These are phyloP conservation scores for Holothuria glaberrima DNA, from an alignment of 35 echinoderm and acorn worm species.

Conservation along the genomic window DNA sequence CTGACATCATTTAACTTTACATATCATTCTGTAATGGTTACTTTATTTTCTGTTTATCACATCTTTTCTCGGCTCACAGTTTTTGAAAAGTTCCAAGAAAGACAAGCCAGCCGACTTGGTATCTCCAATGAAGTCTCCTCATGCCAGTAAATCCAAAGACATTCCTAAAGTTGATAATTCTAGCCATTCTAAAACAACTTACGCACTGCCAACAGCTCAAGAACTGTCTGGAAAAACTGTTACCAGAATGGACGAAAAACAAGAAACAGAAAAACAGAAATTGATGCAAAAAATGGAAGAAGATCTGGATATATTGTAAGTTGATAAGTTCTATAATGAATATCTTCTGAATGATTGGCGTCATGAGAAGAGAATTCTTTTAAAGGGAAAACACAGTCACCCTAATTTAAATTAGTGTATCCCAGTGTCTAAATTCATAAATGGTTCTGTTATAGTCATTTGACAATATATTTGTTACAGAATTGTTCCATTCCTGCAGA, in stretches of 20 bases:
- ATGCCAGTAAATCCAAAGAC: neutral
- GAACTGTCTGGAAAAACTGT: constrained; percentile 30
- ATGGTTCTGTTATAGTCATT: too few species aligned
- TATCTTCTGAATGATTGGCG: too few species aligned
- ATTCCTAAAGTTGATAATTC: too few species aligned
- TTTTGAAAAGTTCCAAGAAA: constrained; percentile 88
- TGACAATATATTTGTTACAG: too few species aligned
- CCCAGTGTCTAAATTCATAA: too few species aligned
- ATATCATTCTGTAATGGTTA: too few species aligned
- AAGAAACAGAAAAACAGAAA: constrained; percentile 49
- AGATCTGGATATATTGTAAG: constrained; percentile 44
- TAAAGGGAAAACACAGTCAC: too few species aligned
- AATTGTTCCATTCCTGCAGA: too few species aligned
- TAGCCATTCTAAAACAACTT: neutral
- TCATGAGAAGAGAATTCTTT: too few species aligned
- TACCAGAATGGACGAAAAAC: neutral
- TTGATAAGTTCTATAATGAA: too few species aligned
- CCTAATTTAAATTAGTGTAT: too few species aligned
- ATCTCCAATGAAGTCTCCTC: neutral
- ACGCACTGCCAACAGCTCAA: constrained; percentile 9
- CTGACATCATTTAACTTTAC: too few species aligned
- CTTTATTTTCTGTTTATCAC: neutral
- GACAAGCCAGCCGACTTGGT: constrained; percentile 24
- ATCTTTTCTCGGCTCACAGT: constrained; percentile 34
- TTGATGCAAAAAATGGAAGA: constrained; percentile 40